Percentiles rank a stretch among this genome's conserved stretches.
These are phyloP conservation scores for Pollenia labialis DNA, from an alignment of 2,888 invertebrate genomes.

Conservation along the genomic window DNA sequence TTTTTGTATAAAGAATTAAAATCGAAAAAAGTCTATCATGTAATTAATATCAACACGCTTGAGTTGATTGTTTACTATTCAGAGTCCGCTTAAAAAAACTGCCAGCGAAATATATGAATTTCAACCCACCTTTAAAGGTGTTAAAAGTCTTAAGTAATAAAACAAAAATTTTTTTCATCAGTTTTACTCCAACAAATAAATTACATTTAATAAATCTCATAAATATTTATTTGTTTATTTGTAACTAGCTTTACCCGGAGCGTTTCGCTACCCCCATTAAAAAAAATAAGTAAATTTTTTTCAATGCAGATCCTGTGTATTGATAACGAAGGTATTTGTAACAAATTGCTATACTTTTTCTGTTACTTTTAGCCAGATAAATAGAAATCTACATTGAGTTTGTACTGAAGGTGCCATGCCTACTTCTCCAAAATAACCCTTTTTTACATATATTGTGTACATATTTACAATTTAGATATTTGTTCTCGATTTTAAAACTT, in stretches of 20 bases:
- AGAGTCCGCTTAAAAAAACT: background rate
- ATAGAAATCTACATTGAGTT: no score
- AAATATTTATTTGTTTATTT: conserved; percentile 49
- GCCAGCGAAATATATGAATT: background rate
- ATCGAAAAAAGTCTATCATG: background rate
- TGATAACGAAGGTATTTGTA: no score
- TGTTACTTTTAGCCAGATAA: no score
- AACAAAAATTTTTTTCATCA: background rate
- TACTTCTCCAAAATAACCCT: no score
- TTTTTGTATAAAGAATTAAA: background rate
- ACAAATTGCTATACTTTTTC: no score
- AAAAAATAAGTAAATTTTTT: background rate
- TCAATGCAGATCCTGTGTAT: background rate
- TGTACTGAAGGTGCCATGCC: no score
- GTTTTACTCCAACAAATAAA: background rate
- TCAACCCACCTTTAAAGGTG: conserved; percentile 53
- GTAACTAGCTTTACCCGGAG: background rate
- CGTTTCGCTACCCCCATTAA: no score
- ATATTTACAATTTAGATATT: no score
- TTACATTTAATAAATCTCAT: conserved; percentile 33
- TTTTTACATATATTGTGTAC: no score
- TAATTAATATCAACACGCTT: background rate
- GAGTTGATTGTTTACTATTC: background rate
- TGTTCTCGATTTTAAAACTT: no score
- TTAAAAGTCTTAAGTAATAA: conserved; percentile 56